Base-by-base conservation (phyloP, 1,140 invertebrate species). In the Thaumetopoea pityocampa region DNA sequence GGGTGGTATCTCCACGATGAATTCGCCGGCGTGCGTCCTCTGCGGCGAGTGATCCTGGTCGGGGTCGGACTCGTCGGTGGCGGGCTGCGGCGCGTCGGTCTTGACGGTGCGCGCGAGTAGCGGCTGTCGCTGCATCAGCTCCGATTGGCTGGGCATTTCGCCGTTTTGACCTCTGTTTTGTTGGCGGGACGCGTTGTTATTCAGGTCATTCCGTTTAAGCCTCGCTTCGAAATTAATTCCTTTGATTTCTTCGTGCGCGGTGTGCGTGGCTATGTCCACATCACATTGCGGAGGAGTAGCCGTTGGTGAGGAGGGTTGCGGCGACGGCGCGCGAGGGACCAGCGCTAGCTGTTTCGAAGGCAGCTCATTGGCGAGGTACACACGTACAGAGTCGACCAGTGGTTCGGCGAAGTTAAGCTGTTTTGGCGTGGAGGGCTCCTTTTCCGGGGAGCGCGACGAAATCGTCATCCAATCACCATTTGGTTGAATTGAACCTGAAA, bases 381-480 rank as follows among this genome's bases (percentile, higher is more conserved):
- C 72, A 26, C 85, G 78, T 54, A 86, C 85, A 9, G 85, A 86
- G 55, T 78, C 69, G 16, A 86, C 74, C 32, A 85, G 63, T 8
- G 85, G 85, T 61, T 85, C 85, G 8, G 82, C 82, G 38, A 69
- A 58, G 45, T 70, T 64, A 57, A 79, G 69, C 57, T 76, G 76
- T 61, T 72, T 65, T 11, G 71, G 66, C 14, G 73, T 73, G 36
- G 79, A 52, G 26, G 71, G 64, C 55, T 76, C 71, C 65, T 82
- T 76, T 30, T 76, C 67, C 37, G 72, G 73, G 41, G 77, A 74
- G 54, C 78, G 77, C 15, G 68, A 59, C 27, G 81, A 80, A 67
- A 85, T 79, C 62, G 83, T 85, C 82, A 85, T 86, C 83, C 82
- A 85, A 67, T 83, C 82, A 77, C 77, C 70, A 70, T 78, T 72